phyloP scores from a whole-genome alignment of 2,113 vertebrate genomes.

The Regulus satrapa region DNA sequence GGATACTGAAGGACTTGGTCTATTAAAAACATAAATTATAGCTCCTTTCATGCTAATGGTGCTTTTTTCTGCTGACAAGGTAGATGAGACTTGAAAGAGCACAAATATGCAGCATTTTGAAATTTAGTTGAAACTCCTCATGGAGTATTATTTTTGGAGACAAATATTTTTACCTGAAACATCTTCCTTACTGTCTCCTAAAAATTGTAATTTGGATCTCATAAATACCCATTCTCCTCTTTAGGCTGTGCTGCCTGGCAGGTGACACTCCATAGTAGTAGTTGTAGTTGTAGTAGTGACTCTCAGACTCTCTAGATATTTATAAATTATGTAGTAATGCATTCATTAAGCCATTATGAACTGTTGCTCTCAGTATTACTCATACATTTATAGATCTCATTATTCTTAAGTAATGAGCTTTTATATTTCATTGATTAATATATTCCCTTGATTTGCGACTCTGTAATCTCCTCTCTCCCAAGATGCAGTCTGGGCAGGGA shows the following conservation, averaged over 20 bases:
- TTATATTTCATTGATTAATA: neutral
- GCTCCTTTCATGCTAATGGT: neutral
- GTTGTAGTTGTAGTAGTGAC: neutral
- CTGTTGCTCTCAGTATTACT: neutral
- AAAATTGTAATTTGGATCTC: neutral
- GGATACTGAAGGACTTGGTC: neutral
- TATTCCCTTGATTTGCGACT: neutral
- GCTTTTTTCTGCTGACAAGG: neutral
- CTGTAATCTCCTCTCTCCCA: neutral
- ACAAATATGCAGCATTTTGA: neutral
- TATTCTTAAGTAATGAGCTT: neutral
- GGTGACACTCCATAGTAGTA: neutral
- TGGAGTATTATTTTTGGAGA: neutral
- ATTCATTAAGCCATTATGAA: slow-evolving; percentile 10
- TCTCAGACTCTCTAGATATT: neutral
- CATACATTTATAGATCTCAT: neutral
- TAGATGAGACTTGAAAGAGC: neutral
- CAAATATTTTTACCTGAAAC: neutral
- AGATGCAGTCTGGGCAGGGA: neutral
- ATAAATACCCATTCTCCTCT: neutral
- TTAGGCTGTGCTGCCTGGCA: neutral
- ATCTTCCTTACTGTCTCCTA: neutral
- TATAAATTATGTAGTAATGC: neutral
- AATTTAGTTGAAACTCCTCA: neutral
- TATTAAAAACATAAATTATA: neutral